phyloP scores from a whole-genome alignment of 2,797 vertebrate genomes.

The Enteromius treurensis region DNA sequence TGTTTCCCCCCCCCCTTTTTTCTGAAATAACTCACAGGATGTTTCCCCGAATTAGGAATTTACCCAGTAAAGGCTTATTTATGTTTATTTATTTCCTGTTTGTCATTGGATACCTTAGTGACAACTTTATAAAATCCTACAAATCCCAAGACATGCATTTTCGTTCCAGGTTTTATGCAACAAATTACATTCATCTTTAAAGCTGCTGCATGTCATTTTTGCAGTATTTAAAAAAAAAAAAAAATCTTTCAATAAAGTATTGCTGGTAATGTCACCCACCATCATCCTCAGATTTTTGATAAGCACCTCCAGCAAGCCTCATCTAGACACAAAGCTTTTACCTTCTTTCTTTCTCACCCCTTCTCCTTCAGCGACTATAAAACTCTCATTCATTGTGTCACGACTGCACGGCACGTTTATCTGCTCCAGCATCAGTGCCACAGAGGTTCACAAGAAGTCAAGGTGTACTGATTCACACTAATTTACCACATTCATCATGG shows the following conservation, averaged over 20 bases:
- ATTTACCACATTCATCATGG: constrained; percentile 1
- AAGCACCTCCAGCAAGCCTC: not conserved
- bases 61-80: not conserved
- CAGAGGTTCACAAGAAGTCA: constrained; percentile 26
- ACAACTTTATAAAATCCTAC: not conserved
- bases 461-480: constrained; percentile 1
- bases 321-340: not conserved
- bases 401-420: constrained; percentile 17
- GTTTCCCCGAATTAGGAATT: constrained; percentile 10
- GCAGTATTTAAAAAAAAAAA: too few species aligned
- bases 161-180: not conserved
- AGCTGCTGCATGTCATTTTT: not conserved
- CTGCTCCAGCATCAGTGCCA: constrained; percentile 19
- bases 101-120: not conserved
- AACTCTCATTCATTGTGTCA: constrained; percentile 16
- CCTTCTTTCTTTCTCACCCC: not conserved
- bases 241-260: not conserved
- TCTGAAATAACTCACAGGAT: constrained; percentile 4
- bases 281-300: not conserved
- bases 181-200: not conserved
- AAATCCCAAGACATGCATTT: not conserved
- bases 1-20: not conserved
- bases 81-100: not conserved
- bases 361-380: constrained; percentile 14
- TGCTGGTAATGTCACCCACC: not conserved